Base-by-base conservation (phyloP, 1,140 invertebrate genomes). In the Drosophila nikananu region DNA sequence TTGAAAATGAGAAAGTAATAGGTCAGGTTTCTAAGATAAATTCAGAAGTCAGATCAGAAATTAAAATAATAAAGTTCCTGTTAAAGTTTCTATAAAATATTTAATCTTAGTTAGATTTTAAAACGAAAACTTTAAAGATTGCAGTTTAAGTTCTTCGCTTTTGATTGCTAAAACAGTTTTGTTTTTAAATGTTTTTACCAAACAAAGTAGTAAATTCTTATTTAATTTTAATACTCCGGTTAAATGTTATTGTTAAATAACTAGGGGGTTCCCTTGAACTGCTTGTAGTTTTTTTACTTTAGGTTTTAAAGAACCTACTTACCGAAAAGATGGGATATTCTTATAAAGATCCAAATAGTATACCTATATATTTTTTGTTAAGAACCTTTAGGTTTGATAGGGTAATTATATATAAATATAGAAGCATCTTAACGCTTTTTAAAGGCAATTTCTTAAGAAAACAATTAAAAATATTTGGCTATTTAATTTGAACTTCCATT, bases 271-370 rank as follows among this genome's bases (percentile, higher is more conserved):
- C 5, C 3, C 4, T 6, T 19, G 1, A n/a, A 13, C 8, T 19
- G 1, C 5, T 13, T 2, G 1, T 19, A 12, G 2, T 10, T 30
- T 7, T 19, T 52, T 32, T 21, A 54, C 3, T 35, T 19, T 3
- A 1, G n/a, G 1, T 15, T 27, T 5, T 0, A n/a, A 51, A 19
- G 4, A 0, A 27, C 0, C 2, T 12, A 13, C 5, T 13, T 32
- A 3, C 3, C 21, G 10, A 0, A 2, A 35, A 54, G 6, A 35
- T 21, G 21, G 1, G 2, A 10, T 27, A n/a, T 25, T 17, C 5
- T 15, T 2, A 25, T 25, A 25, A 17, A 17, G 7, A 5, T 48
- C 15, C 8, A 4, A 10, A 30, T 13, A 25, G 6, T 7, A 9
- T 21, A n/a, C n/a, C n/a, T n/a, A 1, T 13, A 2, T 21, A 27